These are phyloP conservation scores for Stenurella melanura DNA, from an alignment of 2,888 invertebrate species.

Conservation along the genomic window DNA sequence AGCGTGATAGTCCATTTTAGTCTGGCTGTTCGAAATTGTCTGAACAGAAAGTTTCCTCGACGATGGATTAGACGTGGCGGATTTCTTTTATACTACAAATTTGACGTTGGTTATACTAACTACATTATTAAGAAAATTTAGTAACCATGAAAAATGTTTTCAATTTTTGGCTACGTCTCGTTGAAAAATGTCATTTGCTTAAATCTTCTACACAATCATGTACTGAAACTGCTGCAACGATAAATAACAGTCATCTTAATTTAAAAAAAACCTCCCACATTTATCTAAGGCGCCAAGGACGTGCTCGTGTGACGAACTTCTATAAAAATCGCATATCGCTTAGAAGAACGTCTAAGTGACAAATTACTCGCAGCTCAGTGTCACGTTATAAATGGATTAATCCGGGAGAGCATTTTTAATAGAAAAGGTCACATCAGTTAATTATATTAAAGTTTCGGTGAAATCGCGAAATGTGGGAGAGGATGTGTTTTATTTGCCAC, in stretches of 20 bases:
- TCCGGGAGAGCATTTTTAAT: conserved; percentile 37
- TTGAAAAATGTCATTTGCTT: too few species aligned
- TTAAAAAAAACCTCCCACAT: conserved; percentile 23
- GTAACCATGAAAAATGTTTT: too few species aligned
- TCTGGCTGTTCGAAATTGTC: too few species aligned
- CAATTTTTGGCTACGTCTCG: too few species aligned
- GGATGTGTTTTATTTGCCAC: not conserved
- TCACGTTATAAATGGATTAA: conserved; percentile 24
- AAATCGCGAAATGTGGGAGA: conserved; percentile 39
- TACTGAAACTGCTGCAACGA: not conserved
- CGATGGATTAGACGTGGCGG: too few species aligned
- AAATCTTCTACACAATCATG: not conserved
- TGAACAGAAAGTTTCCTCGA: too few species aligned
- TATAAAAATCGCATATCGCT: conserved; percentile 24
- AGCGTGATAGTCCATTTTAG: too few species aligned
- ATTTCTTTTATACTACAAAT: too few species aligned
- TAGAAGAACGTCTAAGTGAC: conserved; percentile 27
- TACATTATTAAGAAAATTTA: too few species aligned
- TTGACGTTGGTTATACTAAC: too few species aligned
- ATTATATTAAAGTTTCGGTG: conserved; percentile 39
- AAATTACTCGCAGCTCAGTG: conserved; percentile 27
- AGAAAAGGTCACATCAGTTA: conserved; percentile 41
- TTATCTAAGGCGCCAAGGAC: conserved; percentile 16
- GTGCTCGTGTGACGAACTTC: conserved; percentile 6
- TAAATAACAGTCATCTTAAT: not conserved